These are phyloP conservation scores for Cryptocheilus praepositus DNA, from an alignment of 2,888 invertebrate genomes.

Conservation along the genomic window DNA sequence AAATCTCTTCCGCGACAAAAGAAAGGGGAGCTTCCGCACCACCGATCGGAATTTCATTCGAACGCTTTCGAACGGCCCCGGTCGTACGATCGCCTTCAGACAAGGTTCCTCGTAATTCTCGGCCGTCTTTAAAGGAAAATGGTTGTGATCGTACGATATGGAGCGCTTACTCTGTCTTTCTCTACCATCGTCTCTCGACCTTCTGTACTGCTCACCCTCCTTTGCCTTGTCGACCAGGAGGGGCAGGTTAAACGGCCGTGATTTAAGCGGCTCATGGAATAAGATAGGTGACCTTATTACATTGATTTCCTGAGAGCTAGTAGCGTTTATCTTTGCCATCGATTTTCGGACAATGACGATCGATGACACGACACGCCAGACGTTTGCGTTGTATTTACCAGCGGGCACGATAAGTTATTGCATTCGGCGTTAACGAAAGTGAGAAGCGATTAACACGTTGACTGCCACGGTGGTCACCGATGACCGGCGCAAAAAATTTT, in stretches of 20 bases:
- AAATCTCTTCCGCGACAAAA: slow-evolving; percentile 27
- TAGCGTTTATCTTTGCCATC: too few species aligned
- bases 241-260: slow-evolving; percentile 16
- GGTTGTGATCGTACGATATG: slow-evolving; percentile 2
- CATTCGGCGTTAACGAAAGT: too few species aligned
- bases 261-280: slow-evolving; percentile 2
- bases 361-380: too few species aligned
- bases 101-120: slow-evolving; percentile 35
- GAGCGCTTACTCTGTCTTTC: too few species aligned
- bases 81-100: slow-evolving; percentile 16
- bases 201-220: too few species aligned
- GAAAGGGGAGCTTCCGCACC: slow-evolving; percentile 14
- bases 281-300: neutral
- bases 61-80: slow-evolving; percentile 28
- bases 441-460: too few species aligned
- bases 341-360: too few species aligned
- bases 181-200: neutral
- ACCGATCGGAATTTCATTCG: slow-evolving; percentile 52
- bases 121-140: slow-evolving; percentile 29
- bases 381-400: too few species aligned
- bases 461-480: too few species aligned
- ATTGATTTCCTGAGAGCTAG: slow-evolving; percentile 17
- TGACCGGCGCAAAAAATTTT: too few species aligned
- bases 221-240: neutral
- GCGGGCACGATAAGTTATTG: too few species aligned